A percentile compares a stretch with the other conserved stretches of the same genome.
These are phyloP conservation scores for Drosophila planitibia DNA, from an alignment of 2,888 invertebrate species.

Conservation along the genomic window DNA sequence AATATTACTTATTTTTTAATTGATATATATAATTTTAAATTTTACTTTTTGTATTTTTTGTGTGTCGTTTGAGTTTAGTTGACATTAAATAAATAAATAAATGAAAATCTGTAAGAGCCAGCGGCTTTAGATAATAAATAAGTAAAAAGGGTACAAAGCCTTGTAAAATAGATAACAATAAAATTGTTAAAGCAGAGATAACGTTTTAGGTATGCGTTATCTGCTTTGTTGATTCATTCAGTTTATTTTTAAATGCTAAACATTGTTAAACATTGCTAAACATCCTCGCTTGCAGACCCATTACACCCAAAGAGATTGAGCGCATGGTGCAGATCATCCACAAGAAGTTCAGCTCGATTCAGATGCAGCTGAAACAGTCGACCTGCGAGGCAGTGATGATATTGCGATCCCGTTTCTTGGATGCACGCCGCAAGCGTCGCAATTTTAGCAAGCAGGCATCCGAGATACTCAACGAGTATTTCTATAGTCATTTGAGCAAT, in stretches of 20 bases:
- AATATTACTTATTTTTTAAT: too few relatives aligned
- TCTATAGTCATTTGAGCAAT: conserved; percentile 99
- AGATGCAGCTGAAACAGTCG: conserved; percentile 99
- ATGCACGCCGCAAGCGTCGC: conserved; percentile 95
- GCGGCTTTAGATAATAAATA: too few relatives aligned
- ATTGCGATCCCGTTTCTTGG: conserved; percentile 90
- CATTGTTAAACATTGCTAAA: neutral
- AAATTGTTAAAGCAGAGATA: too few relatives aligned
- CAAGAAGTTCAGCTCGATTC: conserved; percentile 98
- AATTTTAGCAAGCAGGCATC: conserved; percentile 99
- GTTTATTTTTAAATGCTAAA: neutral
- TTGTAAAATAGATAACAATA: too few relatives aligned
- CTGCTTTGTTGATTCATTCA: neutral
- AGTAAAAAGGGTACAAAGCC: too few relatives aligned
- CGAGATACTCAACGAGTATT: conserved; percentile 99
- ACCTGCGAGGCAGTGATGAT: conserved; percentile 99
- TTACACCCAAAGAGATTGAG: conserved; percentile 99
- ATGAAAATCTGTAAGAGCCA: too few relatives aligned
- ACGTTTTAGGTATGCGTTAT: neutral
- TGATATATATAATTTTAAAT: too few relatives aligned
- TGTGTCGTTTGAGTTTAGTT: too few relatives aligned
- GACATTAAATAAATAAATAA: too few relatives aligned
- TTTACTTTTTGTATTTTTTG: too few relatives aligned
- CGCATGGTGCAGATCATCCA: conserved; percentile 99
- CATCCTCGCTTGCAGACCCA: conserved; percentile 88